Conservation (phyloP, 2,888 invertebrate species). For the Spodoptera picta region DNA sequence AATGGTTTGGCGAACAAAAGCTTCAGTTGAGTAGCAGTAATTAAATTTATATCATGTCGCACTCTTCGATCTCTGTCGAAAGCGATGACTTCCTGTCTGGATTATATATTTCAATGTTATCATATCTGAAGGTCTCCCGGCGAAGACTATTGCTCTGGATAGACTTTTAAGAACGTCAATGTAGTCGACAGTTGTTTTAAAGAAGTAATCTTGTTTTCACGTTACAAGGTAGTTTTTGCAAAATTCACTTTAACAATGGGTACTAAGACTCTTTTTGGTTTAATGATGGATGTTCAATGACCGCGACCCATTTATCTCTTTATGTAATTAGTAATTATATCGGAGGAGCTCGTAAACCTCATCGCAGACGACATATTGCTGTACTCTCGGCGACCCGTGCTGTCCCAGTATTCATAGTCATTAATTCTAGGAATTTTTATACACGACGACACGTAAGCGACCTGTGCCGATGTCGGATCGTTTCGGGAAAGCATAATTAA, state of each 20-base stretch:
- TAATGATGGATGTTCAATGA: background rate
- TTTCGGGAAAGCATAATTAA: background rate
- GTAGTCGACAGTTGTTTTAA: too few species aligned
- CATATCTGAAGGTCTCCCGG: slow-evolving; percentile 6
- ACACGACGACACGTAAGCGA: slow-evolving; percentile 28
- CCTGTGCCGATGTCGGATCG: slow-evolving; percentile 17
- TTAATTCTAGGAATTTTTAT: slow-evolving; percentile 59
- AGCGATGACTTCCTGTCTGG: slow-evolving; percentile 24
- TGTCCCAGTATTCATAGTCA: slow-evolving; percentile 67
- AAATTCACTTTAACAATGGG: too few species aligned
- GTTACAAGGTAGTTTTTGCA: too few species aligned
- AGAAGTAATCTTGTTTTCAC: too few species aligned
- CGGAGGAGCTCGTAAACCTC: slow-evolving; percentile 62
- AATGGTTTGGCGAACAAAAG: slow-evolving; percentile 40
- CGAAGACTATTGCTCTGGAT: slow-evolving; percentile 1
- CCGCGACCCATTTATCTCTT: slow-evolving; percentile 36
- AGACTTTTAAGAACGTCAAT: too few species aligned
- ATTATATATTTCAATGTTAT: slow-evolving; percentile 10
- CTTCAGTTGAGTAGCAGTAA: slow-evolving; percentile 34
- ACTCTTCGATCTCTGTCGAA: slow-evolving; percentile 7
- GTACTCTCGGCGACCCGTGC: slow-evolving; percentile 52
- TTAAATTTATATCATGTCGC: slow-evolving; percentile 19
- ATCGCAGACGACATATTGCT: slow-evolving; percentile 56
- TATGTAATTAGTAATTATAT: slow-evolving; percentile 63
- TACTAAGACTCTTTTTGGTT: too few species aligned